Base-by-base conservation (phyloP, 2,113 vertebrate species). In the Oreochromis tanganicae region DNA sequence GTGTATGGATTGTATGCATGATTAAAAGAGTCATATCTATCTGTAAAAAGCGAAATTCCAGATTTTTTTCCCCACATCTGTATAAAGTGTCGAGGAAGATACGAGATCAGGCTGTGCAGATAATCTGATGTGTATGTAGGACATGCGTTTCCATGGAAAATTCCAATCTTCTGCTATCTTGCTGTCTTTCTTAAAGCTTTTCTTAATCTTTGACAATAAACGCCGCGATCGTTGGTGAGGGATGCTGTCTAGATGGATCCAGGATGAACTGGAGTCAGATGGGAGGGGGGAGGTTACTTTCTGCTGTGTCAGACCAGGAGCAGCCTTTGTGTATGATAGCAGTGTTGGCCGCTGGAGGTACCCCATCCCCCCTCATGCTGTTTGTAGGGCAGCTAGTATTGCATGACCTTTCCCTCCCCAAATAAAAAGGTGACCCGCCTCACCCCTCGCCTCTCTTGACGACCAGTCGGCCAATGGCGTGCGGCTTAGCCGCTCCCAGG, bases 351-450 rank as follows among this genome's bases (percentile, higher is more conserved):
- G 13, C 73, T 78, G 27, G 73, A 27, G 82, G 75, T 78, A 13
- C 59, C 50, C 68, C 46, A 11, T 24, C 79, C 85, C 71, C 87
- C 93, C 7, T 2, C 27, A 9, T 52, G 24, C 46, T n/a, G 94
- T 94, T 93, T 94, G 84, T 29, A 93, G 88, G 88, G 95, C 95
- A 95, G 79, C 83, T 89, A 96, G 95, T 96, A 75, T 73, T 96
- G 96, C 96, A 93, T 93, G 95, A 97, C 97, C 97, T 94, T 95
- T 89, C 93, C 91, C 87, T 87, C 89, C 91, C 90, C 81, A 88
- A 94, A 94, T 92, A 94, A 91, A 96, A 3, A 92, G 89, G 87
- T 93, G 94, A 95, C 95, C 91, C 91, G 82, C 94, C 88, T 93
- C 92, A 89, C 94, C 95, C 96, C 94, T 93, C 85, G 80, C 79